phyloP scores from a whole-genome alignment of 2,888 invertebrate species.

The Eugnorisma glareosa region DNA sequence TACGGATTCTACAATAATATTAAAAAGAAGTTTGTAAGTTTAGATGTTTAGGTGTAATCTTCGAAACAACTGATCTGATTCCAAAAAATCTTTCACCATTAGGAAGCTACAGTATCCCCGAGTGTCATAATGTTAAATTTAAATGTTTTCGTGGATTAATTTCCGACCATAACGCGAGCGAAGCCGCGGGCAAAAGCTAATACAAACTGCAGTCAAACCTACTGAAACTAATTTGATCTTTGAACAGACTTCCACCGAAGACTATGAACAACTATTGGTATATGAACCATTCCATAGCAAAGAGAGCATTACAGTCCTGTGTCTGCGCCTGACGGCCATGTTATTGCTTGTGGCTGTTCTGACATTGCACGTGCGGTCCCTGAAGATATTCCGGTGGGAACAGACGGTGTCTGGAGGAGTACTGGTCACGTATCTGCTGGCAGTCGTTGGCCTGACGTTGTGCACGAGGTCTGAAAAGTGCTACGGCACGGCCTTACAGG shows the following conservation, averaged over 20 bases:
- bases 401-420: slow-evolving; percentile 81
- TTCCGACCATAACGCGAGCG: neutral
- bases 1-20: neutral
- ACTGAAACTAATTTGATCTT: neutral
- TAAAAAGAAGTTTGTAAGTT: neutral
- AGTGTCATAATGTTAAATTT: neutral
- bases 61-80: neutral
- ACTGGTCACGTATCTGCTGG: slow-evolving; percentile 77
- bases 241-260: neutral
- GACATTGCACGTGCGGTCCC: slow-evolving; percentile 76
- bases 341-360: slow-evolving; percentile 71
- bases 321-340: slow-evolving; percentile 71
- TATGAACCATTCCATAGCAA: neutral
- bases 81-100: neutral
- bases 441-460: slow-evolving; percentile 73
- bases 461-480: slow-evolving; percentile 68
- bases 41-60: neutral
- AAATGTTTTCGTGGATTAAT: neutral
- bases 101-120: neutral
- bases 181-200: neutral
- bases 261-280: too few species aligned
- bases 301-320: slow-evolving; percentile 35
- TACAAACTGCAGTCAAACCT: neutral
- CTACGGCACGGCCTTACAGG: slow-evolving; percentile 74
- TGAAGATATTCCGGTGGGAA: slow-evolving; percentile 83